Percentiles rank a stretch among this genome's conserved stretches.
Evolutionary conservation across 1,140 invertebrate genomes (phyloP).

Genomic region (Agrilus planipennis): DNA sequence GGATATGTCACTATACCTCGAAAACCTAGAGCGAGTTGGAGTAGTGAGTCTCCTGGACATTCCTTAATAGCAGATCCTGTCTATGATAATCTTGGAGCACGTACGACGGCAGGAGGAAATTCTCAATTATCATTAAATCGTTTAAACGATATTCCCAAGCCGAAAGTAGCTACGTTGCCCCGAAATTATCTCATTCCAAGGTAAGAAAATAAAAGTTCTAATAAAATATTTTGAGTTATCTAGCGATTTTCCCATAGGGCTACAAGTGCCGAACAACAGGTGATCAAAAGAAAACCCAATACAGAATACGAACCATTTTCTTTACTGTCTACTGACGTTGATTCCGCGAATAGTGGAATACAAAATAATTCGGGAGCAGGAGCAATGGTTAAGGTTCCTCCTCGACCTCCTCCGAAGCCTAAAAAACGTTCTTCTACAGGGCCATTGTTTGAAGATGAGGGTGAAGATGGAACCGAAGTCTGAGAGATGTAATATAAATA

Average conservation of each 20-base stretch:
- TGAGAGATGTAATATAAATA: no score
- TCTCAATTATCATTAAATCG: constrained; percentile 66
- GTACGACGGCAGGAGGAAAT: constrained; percentile 76
- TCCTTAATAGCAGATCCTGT: constrained; percentile 52
- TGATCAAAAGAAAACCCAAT: no score
- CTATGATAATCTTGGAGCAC: constrained; percentile 70
- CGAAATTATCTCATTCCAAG: neutral
- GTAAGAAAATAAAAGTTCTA: no score
- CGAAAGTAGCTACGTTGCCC: no score
- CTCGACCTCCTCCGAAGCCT: constrained; percentile 67
- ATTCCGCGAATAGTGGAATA: no score
- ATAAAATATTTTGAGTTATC: no score
- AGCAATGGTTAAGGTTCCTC: constrained; percentile 54
- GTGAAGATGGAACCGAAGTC: constrained; percentile 77
- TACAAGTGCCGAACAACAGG: no score
- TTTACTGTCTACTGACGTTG: constrained; percentile 16
- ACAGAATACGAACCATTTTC: no score
- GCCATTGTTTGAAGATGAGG: constrained; percentile 71
- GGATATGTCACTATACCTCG: constrained; percentile 77
- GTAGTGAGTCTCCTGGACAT: constrained; percentile 32
- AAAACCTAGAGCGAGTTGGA: constrained; percentile 71
- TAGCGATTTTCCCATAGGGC: no score
- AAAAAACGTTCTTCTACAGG: constrained; percentile 51
- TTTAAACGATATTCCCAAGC: constrained; percentile 29
- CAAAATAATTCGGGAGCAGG: constrained; percentile 13